Evolutionary conservation across 2,888 invertebrate genomes (phyloP), one percentile per base, ranked within the genome.

Genomic region (Drepana falcataria): DNA sequence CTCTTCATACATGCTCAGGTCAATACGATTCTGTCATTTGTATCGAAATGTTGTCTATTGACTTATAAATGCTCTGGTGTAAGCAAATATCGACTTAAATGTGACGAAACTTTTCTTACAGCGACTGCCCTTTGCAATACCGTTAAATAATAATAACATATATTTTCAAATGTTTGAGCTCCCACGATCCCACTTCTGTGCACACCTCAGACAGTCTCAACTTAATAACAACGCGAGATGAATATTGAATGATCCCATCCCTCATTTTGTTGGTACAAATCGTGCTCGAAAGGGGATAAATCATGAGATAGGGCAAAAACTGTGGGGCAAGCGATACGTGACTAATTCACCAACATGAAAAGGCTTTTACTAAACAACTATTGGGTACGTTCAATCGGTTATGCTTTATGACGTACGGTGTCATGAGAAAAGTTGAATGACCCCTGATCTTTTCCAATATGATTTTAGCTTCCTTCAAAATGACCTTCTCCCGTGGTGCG

Each of bases 271-370:
- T 64, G 65, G 69, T 70, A 75, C 77, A 77, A 81, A 81, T 75
- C 63, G 74, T 56, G 68, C 62, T 63, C 61, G 48, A 52, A 52
- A 59, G 59, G 63, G 65, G 59, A 77, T 80, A 79, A 77, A 79
- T 80, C 75, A 72, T 63, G 58, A 68, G 61, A 66, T 68, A 69
- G 65, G 53, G 66, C 69, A 78, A 78, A 80, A 79, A 76, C 71
- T 69, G 70, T 59, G 66, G 56, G 59, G 59, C 66, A 68, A 60
- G 57, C 55, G 47, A 62, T 58, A 79, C 78, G 81, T 80, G 80
- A 78, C 81, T 80, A 77, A 80, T 79, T 75, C 79, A 60, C 60
- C 66, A 55, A 81, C 80, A 80, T 69, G 80, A 61, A 71, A 80
- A 80, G 68, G 74, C 80, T 81, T 77, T 80, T 68, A 79, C 71